A percentile compares a stretch with the other conserved stretches of the same genome.
Conservation (phyloP, 2,888 invertebrate genomes). For the Sesia bembeciformis region DNA sequence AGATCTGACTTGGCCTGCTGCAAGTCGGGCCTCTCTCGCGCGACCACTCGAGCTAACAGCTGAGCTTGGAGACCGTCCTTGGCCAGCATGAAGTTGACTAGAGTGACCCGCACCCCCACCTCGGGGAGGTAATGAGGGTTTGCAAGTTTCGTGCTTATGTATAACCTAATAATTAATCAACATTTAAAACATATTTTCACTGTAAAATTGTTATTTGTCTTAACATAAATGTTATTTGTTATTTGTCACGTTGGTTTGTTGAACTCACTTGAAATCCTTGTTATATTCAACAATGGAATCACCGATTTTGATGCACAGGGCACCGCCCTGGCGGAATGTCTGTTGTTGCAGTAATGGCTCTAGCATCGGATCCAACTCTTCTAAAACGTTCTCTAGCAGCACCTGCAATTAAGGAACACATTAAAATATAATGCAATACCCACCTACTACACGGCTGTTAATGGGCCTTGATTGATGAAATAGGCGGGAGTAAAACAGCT, state of each 20-base stretch:
- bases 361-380: conserved; percentile 92
- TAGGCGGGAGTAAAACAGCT: background rate
- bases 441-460: background rate
- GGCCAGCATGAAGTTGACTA: conserved; percentile 95
- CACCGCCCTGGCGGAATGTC: conserved; percentile 91
- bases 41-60: conserved; percentile 90
- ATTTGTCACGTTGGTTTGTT: background rate
- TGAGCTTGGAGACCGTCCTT: conserved; percentile 92
- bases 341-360: conserved; percentile 93
- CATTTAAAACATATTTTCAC: background rate
- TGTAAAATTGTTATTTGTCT: background rate
- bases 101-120: conserved; percentile 91
- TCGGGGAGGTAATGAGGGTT: conserved; percentile 97
- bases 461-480: background rate
- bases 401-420: conserved; percentile 54
- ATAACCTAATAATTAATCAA: conserved; percentile 76
- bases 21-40: conserved; percentile 91
- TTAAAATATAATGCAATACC: background rate
- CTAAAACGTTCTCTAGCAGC: conserved; percentile 91
- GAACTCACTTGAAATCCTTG: conserved; percentile 81
- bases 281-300: conserved; percentile 94
- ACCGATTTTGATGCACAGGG: conserved; percentile 90
- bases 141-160: conserved; percentile 93
- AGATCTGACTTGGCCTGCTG: conserved; percentile 92
- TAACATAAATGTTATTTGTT: background rate